Base-by-base conservation (phyloP, 2,797 vertebrate species). In the Microctenopoma lineatum region DNA sequence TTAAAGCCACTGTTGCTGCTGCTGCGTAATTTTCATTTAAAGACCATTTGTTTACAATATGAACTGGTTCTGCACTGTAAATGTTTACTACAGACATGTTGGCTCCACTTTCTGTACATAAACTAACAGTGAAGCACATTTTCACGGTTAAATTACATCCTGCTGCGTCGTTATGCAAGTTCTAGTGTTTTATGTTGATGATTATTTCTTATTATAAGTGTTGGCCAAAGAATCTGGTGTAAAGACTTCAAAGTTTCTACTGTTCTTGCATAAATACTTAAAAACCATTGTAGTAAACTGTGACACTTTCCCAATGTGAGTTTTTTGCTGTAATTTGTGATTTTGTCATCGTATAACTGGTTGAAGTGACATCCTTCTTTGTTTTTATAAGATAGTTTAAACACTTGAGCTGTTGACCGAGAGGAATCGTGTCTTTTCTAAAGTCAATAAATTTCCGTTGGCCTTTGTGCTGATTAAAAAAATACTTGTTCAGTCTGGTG, bases 191-290 rank as follows among this genome's bases (percentile, higher is more conserved):
- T 15, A 46, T 67, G 63, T 80, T 59, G 29, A 58, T 18, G 36
- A 59, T 59, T 11, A 7, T 73, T 75, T 39, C 14, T 77, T 27
- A 21, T 21, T 21, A 21, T 47, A 27, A 36, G 52, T 64, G 56
- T 72, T 34, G 41, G 70, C 77, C 80, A 81, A 82, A 81, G 62
- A 84, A 73, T 78, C 47, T 42, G 13, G 39, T 75, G 48, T 64
- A 48, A 39, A 73, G 60, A 59, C 29, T 54, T 70, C 53, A 74
- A 45, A 32, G 46, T 82, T 85, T 87, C 78, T 81, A 78, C 82
- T 80, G 74, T 66, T 77, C n/a, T 57, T 80, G 1, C 51, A 47
- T 54, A 0, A 47, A 45, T 41, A 59, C 7, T 63, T 55, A 34
- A 69, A 68, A 13, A 6, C 59, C 42, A 42, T 29, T 77, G 69